Evolutionary conservation across 2,113 vertebrate species (phyloP).

Genomic region (Elanus axillaris): DNA sequence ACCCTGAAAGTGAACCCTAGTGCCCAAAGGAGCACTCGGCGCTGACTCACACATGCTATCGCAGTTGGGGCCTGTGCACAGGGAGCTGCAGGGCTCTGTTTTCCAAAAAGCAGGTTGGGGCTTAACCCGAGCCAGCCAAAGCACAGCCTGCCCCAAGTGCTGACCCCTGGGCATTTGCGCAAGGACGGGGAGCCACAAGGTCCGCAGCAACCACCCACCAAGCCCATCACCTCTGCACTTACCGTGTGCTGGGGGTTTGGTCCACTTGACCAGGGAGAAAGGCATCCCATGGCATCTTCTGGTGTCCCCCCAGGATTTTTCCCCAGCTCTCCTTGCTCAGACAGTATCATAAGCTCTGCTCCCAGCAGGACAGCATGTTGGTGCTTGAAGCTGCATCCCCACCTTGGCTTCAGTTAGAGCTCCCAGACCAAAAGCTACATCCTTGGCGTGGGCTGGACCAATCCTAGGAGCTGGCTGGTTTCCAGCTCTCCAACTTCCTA

Average conservation of each 20-base stretch:
- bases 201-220: fast-evolving
- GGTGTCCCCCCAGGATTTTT: not conserved
- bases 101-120: not conserved
- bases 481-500: not conserved
- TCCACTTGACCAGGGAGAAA: not conserved
- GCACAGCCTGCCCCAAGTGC: not conserved
- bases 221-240: not conserved
- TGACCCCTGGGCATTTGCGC: not conserved
- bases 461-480: not conserved
- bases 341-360: not conserved
- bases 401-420: not conserved
- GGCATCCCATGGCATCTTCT: not conserved
- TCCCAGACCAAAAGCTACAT: not conserved
- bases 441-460: not conserved
- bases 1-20: not conserved
- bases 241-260: not conserved
- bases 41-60: fast-evolving
- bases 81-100: not conserved
- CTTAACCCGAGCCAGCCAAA: not conserved
- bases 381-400: not conserved
- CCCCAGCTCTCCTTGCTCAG: not conserved
- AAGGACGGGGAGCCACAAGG: not conserved
- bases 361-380: not conserved
- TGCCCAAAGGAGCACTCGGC: not conserved
- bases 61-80: not conserved